Conservation (phyloP, 2,113 vertebrate species). For the Condylura cristata region DNA sequence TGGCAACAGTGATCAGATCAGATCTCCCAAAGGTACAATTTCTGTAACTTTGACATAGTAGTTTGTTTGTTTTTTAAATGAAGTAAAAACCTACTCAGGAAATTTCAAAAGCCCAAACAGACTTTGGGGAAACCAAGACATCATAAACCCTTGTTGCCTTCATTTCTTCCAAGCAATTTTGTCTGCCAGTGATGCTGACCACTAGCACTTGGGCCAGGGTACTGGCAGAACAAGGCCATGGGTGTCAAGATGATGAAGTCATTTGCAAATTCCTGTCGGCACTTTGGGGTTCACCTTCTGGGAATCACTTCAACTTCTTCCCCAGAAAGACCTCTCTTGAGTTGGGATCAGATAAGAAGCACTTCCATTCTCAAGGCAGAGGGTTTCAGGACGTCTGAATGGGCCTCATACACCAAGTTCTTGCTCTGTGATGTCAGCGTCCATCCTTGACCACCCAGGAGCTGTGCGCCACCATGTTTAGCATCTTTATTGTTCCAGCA, state of each 20-base stretch:
- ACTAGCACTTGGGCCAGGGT: not conserved
- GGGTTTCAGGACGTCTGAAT: not conserved
- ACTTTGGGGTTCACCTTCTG: not conserved
- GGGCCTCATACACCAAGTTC: not conserved
- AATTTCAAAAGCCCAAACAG: not conserved
- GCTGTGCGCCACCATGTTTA: fast-evolving
- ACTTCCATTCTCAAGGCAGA: not conserved
- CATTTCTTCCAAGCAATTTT: not conserved
- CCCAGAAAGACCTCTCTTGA: too few species aligned
- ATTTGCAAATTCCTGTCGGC: not conserved
- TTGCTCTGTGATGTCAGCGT: not conserved
- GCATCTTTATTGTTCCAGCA: not conserved
- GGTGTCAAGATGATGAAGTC: not conserved
- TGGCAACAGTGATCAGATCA: not conserved
- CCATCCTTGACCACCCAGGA: not conserved
- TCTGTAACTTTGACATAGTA: not conserved
- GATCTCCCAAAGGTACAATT: not conserved
- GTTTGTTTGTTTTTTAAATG: not conserved
- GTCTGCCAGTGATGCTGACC: not conserved
- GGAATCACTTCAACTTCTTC: not conserved
- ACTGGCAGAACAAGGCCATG: not conserved
- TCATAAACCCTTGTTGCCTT: not conserved
- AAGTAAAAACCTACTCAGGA: not conserved
- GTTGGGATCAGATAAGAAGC: not conserved
- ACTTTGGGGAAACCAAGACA: not conserved